phyloP scores from a whole-genome alignment of 2,797 vertebrate genomes.

The Phalloptychus januarius region DNA sequence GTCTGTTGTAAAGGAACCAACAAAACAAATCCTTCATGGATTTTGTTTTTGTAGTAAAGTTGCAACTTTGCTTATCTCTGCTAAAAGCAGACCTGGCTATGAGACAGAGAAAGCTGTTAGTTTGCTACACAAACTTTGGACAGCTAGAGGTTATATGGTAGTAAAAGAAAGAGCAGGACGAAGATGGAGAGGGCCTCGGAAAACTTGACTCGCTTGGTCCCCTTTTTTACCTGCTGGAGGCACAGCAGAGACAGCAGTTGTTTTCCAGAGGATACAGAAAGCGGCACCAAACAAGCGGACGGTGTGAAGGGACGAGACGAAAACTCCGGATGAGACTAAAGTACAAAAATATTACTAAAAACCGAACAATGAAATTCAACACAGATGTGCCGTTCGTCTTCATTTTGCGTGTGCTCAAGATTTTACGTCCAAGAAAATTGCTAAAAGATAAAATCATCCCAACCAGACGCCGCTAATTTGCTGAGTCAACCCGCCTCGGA shows the following conservation, averaged over 20 bases:
- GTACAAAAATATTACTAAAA: neutral
- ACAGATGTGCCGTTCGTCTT: neutral
- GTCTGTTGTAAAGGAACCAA: neutral
- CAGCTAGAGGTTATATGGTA: neutral
- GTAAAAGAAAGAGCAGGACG: neutral
- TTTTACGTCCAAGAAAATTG: neutral
- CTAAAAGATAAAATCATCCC: neutral
- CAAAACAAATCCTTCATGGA: neutral
- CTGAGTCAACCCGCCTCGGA: slow-evolving; percentile 27
- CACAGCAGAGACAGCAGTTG: neutral
- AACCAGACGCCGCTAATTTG: slow-evolving; percentile 20
- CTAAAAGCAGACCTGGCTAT: neutral
- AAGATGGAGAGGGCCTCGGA: neutral
- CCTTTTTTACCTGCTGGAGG: neutral
- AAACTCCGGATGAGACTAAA: no score
- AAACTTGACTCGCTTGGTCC: neutral
- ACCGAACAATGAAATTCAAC: neutral
- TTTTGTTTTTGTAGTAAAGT: no score
- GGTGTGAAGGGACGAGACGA: neutral
- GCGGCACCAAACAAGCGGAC: no score
- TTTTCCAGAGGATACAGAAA: neutral
- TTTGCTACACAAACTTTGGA: neutral
- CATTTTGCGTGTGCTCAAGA: neutral
- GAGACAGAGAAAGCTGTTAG: neutral
- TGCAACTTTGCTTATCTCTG: neutral